These are phyloP conservation scores for Hypocryptadius cinnamomeus DNA, from an alignment of 2,113 vertebrate species.

Conservation along the genomic window DNA sequence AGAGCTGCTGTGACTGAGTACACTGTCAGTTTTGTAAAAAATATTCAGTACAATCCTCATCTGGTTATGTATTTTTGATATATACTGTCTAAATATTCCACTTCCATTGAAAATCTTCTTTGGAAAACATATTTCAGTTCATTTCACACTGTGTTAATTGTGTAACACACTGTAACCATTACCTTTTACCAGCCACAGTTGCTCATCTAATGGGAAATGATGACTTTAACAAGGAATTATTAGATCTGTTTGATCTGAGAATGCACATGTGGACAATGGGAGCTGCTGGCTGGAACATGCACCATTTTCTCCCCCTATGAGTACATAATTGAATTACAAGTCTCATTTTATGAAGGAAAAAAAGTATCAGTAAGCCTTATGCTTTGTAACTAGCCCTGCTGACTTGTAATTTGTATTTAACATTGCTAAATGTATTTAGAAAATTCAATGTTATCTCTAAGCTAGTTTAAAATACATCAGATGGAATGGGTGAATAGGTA, in stretches of 20 bases:
- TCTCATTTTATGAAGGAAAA: constrained; percentile 41
- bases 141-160: constrained; percentile 75
- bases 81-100: not conserved
- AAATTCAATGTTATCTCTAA: not conserved
- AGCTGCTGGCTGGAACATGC: constrained; percentile 59
- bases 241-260: constrained; percentile 68
- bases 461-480: not conserved
- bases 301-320: constrained; percentile 49
- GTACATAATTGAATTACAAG: constrained; percentile 65
- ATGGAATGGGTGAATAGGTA: not conserved
- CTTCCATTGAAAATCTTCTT: constrained; percentile 52
- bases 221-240: constrained; percentile 74
- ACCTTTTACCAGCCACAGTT: constrained; percentile 70
- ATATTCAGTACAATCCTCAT: not conserved
- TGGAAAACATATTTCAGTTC: constrained; percentile 66
- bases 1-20: not conserved
- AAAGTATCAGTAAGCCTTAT: not conserved
- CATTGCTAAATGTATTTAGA: not conserved
- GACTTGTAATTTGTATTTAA: not conserved
- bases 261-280: constrained; percentile 61
- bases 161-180: constrained; percentile 72
- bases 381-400: not conserved
- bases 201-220: constrained; percentile 72
- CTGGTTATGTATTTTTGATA: not conserved
- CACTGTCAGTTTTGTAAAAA: not conserved